phyloP scores from a whole-genome alignment of 2,113 vertebrate genomes.

The Oryzias woworae region DNA sequence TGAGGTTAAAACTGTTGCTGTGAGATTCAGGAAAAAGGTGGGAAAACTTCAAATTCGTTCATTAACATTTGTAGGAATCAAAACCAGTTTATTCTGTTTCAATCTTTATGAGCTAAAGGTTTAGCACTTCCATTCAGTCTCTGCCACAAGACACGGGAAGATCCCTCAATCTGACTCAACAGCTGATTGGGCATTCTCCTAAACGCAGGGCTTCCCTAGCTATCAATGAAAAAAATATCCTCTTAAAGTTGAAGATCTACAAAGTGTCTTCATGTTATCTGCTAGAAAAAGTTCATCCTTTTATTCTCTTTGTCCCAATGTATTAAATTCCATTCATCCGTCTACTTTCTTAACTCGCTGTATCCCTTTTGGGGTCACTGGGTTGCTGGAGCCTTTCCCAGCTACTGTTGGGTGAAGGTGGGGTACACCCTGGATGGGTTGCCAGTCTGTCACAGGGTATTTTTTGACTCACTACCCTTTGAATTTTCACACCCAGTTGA shows the following conservation, averaged over 20 bases:
- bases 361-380: too few species aligned
- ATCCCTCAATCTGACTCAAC: constrained; percentile 2
- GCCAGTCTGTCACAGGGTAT: constrained; percentile 11
- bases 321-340: constrained; percentile 33
- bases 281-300: constrained; percentile 7
- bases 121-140: constrained; percentile 11
- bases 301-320: constrained; percentile 10
- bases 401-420: too few species aligned
- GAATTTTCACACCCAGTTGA: constrained; percentile 57
- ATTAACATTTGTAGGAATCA: constrained; percentile 14
- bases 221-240: neutral
- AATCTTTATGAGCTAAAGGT: constrained; percentile 27
- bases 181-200: constrained; percentile 11
- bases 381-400: too few species aligned
- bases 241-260: constrained; percentile 23
- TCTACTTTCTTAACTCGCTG: constrained; percentile 12
- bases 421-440: neutral
- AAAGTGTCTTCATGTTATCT: constrained; percentile 13
- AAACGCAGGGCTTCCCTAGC: neutral
- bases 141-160: constrained; percentile 6
- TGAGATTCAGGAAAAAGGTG: neutral
- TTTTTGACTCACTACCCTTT: constrained; percentile 42
- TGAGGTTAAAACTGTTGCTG: neutral
- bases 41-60: constrained; percentile 23
- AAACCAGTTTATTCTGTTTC: constrained; percentile 25